Evolutionary conservation across 2,888 invertebrate genomes (phyloP).

Genomic region (Microplitis deprimator): DNA sequence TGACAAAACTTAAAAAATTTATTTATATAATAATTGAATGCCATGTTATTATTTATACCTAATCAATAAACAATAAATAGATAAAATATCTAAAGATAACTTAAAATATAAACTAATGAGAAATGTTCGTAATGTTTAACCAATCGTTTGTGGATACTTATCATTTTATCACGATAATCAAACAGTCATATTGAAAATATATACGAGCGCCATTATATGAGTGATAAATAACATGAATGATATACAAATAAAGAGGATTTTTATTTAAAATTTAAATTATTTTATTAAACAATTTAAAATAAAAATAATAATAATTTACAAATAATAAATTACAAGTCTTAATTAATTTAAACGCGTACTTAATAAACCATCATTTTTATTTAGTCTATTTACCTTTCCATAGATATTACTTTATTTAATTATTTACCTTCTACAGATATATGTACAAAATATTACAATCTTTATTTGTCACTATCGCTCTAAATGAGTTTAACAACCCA

Average conservation of each 20-base stretch:
- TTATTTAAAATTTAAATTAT: too few relatives aligned
- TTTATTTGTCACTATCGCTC: background rate
- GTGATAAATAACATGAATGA: background rate
- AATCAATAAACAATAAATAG: background rate
- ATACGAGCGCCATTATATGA: conserved; percentile 8
- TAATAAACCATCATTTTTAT: background rate
- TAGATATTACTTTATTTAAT: background rate
- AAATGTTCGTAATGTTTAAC: background rate
- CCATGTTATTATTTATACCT: background rate
- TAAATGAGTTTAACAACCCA: background rate
- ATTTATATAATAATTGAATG: background rate
- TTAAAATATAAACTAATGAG: conserved; percentile 6
- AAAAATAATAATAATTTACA: background rate
- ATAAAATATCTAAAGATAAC: background rate
- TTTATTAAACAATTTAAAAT: too few relatives aligned
- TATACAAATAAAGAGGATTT: background rate
- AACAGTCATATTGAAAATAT: conserved; percentile 4
- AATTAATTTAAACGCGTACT: background rate
- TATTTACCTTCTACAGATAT: background rate
- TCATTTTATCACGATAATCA: conserved; percentile 17
- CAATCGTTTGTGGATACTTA: conserved; percentile 15
- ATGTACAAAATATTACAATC: background rate
- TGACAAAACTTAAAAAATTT: background rate
- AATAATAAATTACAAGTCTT: background rate
- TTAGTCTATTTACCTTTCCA: background rate